Evolutionary conservation across 2,113 vertebrate species (phyloP).

Genomic region (Geococcyx californianus): DNA sequence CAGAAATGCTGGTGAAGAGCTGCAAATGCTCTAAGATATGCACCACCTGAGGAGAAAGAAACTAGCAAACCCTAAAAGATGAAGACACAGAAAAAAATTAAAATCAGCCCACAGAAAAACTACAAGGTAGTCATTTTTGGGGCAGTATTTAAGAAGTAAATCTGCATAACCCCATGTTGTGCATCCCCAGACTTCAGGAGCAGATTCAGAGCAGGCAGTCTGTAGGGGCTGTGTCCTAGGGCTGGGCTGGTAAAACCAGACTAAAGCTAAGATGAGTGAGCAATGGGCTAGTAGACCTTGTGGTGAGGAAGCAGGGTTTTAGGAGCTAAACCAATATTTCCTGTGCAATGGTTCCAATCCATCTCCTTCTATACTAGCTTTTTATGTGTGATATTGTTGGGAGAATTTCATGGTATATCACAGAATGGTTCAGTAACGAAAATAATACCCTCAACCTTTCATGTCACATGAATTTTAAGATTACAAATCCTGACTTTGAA

Average conservation of each 20-base stretch:
- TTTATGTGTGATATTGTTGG: fast-evolving
- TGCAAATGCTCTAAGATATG: neutral
- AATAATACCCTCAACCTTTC: neutral
- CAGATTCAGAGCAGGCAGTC: neutral
- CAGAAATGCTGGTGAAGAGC: fast-evolving
- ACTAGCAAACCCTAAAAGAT: neutral
- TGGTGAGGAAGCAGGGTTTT: neutral
- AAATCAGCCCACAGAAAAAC: neutral
- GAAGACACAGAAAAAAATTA: neutral
- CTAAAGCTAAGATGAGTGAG: neutral
- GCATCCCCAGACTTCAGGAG: neutral
- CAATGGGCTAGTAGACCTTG: neutral
- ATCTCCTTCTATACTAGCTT: fast-evolving
- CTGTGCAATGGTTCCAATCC: neutral
- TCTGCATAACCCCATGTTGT: neutral
- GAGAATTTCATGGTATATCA: neutral
- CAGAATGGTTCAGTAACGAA: neutral
- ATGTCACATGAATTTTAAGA: neutral
- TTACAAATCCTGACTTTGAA: neutral
- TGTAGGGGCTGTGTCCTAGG: neutral
- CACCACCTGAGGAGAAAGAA: neutral
- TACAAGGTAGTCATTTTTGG: neutral
- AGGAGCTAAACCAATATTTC: neutral
- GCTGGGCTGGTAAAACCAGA: neutral
- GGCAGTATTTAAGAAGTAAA: neutral